These are phyloP conservation scores for Andrena dorsata DNA, from an alignment of 2,888 invertebrate species.

Conservation along the genomic window DNA sequence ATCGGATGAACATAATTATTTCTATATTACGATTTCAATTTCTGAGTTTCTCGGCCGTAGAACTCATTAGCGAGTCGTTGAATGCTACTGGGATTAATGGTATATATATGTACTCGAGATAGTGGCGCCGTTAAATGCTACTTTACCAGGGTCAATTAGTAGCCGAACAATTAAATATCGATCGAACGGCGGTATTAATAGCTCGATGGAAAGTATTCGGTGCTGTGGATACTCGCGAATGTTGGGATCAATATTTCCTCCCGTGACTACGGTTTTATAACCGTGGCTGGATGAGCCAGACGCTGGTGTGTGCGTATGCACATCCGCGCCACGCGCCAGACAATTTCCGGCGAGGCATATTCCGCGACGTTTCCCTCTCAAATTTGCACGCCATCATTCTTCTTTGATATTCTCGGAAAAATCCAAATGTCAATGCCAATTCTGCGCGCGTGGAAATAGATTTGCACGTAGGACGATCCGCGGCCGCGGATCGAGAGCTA, in stretches of 20 bases:
- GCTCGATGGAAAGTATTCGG: conserved; percentile 17
- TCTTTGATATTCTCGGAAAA: conserved; percentile 40
- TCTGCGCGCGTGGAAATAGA: conserved; percentile 29
- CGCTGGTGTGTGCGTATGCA: conserved; percentile 42
- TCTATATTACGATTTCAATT: not conserved
- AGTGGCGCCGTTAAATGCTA: conserved; percentile 8
- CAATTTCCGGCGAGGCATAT: conserved; percentile 65
- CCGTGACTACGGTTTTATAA: conserved; percentile 33
- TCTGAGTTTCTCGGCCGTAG: not conserved
- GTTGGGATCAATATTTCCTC: conserved; percentile 62
- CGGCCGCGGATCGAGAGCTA: not conserved
- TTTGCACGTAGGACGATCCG: conserved; percentile 19
- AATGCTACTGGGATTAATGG: not conserved
- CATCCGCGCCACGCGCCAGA: conserved; percentile 64
- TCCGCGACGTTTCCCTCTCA: conserved; percentile 41
- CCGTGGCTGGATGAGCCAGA: conserved; percentile 26
- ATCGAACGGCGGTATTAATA: conserved; percentile 45
- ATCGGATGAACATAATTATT: not conserved
- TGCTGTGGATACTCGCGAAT: conserved; percentile 15
- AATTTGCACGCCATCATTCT: conserved; percentile 24
- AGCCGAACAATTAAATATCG: conserved; percentile 36
- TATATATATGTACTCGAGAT: not conserved
- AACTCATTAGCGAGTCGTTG: not conserved
- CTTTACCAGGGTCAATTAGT: conserved; percentile 13
- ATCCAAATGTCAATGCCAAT: conserved; percentile 35